A percentile compares a stretch with the other conserved stretches of the same genome.
phyloP scores from a whole-genome alignment of 2,888 invertebrate genomes.

The Caenorhabditis parvicauda region DNA sequence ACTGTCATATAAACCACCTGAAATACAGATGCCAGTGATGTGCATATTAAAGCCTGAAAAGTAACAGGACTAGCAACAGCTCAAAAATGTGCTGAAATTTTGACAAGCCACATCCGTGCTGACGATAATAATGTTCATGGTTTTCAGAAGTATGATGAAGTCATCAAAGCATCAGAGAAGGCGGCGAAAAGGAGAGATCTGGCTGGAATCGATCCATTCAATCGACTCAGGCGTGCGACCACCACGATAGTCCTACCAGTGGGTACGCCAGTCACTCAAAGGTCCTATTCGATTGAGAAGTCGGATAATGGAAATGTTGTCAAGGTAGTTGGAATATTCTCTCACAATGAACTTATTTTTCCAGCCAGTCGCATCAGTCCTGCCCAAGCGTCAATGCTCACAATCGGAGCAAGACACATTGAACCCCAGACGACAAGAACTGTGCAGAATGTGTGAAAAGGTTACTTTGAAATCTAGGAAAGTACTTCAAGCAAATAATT shows the following conservation, averaged over 20 bases:
- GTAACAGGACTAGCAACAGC: background rate
- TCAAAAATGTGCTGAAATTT: too few species aligned
- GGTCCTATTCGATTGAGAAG: background rate
- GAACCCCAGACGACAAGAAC: slow-evolving; percentile 10
- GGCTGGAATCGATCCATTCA: slow-evolving; percentile 13
- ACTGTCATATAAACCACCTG: too few species aligned
- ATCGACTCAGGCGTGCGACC: slow-evolving; percentile 2
- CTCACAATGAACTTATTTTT: background rate
- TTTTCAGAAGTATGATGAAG: slow-evolving; percentile 15
- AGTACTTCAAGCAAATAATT: too few species aligned
- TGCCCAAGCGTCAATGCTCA: slow-evolving; percentile 15
- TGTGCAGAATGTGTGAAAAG: slow-evolving; percentile 15
- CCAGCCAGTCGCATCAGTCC: slow-evolving; percentile 12
- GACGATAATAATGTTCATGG: background rate
- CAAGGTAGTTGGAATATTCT: slow-evolving; percentile 1
- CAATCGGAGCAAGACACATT: slow-evolving; percentile 8
- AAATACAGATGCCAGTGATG: too few species aligned
- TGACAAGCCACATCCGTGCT: too few species aligned
- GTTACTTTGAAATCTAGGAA: slow-evolving; percentile 2
- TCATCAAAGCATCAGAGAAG: slow-evolving; percentile 10
- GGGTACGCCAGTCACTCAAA: background rate
- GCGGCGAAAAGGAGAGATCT: slow-evolving; percentile 5
- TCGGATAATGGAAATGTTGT: slow-evolving; percentile 3
- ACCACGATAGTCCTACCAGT: background rate
- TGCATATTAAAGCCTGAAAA: too few species aligned